Evolutionary conservation across 92 coral and sea anemone species (phyloP), one percentile per base, ranked within the genome.

Genomic region (Heteractis magnifica): DNA sequence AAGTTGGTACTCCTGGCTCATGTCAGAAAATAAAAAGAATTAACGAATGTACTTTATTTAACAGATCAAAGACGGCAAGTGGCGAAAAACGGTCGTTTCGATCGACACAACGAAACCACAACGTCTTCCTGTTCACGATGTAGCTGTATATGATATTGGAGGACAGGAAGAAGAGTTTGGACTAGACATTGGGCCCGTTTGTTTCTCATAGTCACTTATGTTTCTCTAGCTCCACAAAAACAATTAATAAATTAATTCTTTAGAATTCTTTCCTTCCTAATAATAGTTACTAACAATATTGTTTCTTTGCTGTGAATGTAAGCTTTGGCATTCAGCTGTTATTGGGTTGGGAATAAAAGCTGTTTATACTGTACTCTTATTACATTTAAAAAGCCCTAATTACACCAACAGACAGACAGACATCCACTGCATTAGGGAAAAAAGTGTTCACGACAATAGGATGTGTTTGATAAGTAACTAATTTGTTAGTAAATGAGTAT

Each of bases 81-180:
- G 98, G 98, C 93, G 90, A 23, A 81, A 89, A 86, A 95, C 98
- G 6, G 88, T 91, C 34, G 74, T 95, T 60, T 91, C 92, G 65
- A 91, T 95, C 49, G 92, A 93, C 84, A 92, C 98, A 19, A 85
- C 86, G 75, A 95, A 93, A 82, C 91, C 98, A 6, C 85, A 90
- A 75, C 92, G 97, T 83, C 90, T 95, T 15, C 98, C 98, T 53
- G 87, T 95, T 51, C 88, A 82, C 56, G 98, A 95, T 78, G 82
- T 95, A 68, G 98, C 98, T 55, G 93, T 92, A 52, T 95, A 92
- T 79, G 98, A 95, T 82, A 92, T 91, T 75, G 98, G 98, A 52
- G 98, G 90, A 83, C 86, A 78, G 48, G 98, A 90, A 51, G 98
- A 95, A 56, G 98, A 95, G 87, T 95, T 95, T 79, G 98, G 98